These are phyloP conservation scores for Rhinoraja longicauda DNA, from an alignment of 2,797 vertebrate genomes.

Conservation along the genomic window DNA sequence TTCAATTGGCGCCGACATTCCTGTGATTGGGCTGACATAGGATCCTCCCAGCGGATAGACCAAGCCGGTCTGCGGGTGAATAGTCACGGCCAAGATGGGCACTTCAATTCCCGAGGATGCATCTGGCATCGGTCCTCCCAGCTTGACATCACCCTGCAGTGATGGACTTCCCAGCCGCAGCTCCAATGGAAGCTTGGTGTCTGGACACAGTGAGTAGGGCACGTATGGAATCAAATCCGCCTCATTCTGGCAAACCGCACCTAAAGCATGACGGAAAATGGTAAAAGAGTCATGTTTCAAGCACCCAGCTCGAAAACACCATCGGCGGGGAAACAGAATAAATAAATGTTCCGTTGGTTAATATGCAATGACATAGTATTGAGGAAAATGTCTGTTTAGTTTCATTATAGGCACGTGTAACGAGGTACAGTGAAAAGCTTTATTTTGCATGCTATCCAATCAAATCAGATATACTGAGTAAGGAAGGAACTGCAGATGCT, in stretches of 20 bases:
- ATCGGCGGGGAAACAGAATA: not conserved
- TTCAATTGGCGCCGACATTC: constrained; percentile 68
- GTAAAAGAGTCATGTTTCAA: not conserved
- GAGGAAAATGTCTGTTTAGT: not conserved
- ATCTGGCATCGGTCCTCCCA: constrained; percentile 74
- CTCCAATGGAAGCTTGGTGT: constrained; percentile 56
- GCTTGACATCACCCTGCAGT: constrained; percentile 56
- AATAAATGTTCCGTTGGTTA: not conserved
- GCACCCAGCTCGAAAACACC: not conserved
- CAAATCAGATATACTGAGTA: no score
- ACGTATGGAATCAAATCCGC: constrained; percentile 70
- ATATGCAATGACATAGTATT: not conserved
- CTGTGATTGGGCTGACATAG: constrained; percentile 71
- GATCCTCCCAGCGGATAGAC: constrained; percentile 72
- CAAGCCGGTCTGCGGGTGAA: constrained; percentile 70
- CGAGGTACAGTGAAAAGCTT: no score
- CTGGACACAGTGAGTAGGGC: constrained; percentile 63
- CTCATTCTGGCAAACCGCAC: constrained; percentile 57
- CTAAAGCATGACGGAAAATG: constrained; percentile 48
- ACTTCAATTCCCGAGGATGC: constrained; percentile 70
- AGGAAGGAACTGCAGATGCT: no score
- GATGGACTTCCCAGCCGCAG: constrained; percentile 58
- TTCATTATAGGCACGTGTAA: no score
- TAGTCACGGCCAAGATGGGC: constrained; percentile 75
- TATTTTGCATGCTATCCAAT: no score